Evolutionary conservation across 1,140 invertebrate species (phyloP), one percentile per base, ranked within the genome.

Genomic region (Drosophila nigromelanica): DNA sequence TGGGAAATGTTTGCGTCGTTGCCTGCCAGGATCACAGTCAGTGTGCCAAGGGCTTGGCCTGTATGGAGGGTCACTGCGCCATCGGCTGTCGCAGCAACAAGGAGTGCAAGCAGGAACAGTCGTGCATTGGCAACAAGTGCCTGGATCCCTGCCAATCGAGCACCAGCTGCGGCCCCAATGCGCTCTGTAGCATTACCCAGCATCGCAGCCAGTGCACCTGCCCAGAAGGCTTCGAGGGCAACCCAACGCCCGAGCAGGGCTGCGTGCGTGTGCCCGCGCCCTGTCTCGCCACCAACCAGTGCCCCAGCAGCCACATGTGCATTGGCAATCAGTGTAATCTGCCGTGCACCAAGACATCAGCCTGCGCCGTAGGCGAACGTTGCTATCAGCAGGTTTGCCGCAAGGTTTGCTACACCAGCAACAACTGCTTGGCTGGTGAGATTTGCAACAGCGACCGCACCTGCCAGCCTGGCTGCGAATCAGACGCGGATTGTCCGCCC

Each of bases 341-440:
- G 10, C 94, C 95, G 14, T 98, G 97, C 85, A 92, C 93, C 70
- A 94, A 95, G 51, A 94, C 94, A 47, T 93, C 92, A 4, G 92
- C 94, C 47, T 98, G 97, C 90, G 97, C 96, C 0, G 93, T 95
- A 15, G 97, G 97, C 11, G 97, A 98, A 92, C 94, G 95, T 50
- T 98, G 97, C 78, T 94, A 94, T 54, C 95, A 96, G 61, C 95
- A 94, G 69, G 94, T 95, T 30, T 98, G 97, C 76, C 93, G 95
- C 12, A 97, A 97, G 93, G 94, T 98, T 33, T 98, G 97, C 89
- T 97, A 97, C 81, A 95, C 95, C 4, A 97, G 97, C 83, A 96
- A 95, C 78, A 98, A 98, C 81, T 98, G 97, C 76, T 92, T 97
- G 63, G 95, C 95, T 6, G 97, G 97, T 56, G 97, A 98, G 93